These are phyloP conservation scores for Drosophila borborema DNA, from an alignment of 2,888 invertebrate species.

Conservation along the genomic window DNA sequence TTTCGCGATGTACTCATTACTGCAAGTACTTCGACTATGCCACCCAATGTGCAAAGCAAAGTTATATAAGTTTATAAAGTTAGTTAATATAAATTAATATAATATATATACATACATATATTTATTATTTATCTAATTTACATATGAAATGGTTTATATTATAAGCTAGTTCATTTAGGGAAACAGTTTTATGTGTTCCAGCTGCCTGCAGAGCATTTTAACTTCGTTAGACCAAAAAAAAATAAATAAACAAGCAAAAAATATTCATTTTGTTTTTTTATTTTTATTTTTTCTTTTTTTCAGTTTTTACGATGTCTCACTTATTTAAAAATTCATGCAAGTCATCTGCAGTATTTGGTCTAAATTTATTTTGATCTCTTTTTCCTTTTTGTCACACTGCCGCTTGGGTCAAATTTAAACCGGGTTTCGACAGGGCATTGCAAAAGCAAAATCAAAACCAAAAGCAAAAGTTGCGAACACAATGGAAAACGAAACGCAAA, in stretches of 20 bases:
- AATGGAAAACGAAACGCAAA: slow-evolving; percentile 53
- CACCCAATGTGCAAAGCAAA: neutral
- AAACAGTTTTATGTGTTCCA: neutral
- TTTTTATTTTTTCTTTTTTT: slow-evolving; percentile 11
- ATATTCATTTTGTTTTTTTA: neutral
- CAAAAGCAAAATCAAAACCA: slow-evolving; percentile 45
- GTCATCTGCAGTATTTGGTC: slow-evolving; percentile 65
- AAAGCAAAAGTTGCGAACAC: slow-evolving; percentile 30
- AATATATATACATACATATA: neutral
- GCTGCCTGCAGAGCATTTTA: neutral
- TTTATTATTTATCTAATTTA: neutral
- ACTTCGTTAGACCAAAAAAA: neutral
- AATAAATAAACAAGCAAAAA: neutral
- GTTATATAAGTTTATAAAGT: neutral
- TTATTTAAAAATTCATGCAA: slow-evolving; percentile 61
- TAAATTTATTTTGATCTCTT: slow-evolving; percentile 58
- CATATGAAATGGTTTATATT: neutral
- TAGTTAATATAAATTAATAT: too few species aligned
- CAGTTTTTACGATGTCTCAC: slow-evolving; percentile 50
- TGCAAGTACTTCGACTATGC: neutral
- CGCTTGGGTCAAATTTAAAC: slow-evolving; percentile 46
- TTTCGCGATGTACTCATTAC: neutral
- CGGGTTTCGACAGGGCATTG: slow-evolving; percentile 62
- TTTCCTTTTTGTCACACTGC: slow-evolving; percentile 36
- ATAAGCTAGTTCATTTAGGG: neutral